Base-by-base conservation (phyloP, 2,113 vertebrate genomes). In the Semicossyphus pulcher region DNA sequence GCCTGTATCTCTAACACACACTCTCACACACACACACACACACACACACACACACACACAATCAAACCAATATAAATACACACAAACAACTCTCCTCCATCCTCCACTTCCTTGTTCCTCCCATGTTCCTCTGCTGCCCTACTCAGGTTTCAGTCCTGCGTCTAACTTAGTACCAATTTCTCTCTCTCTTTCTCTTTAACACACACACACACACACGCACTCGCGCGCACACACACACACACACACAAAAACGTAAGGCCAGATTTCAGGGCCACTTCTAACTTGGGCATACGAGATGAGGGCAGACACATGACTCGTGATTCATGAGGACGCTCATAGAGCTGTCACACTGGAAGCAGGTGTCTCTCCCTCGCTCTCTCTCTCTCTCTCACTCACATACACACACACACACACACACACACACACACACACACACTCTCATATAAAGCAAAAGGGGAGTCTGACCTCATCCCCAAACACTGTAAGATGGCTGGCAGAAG, bases 321-420 rank as follows among this genome's bases (percentile, higher is more conserved):
- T 97, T 98, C 96, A 98, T 95, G 96, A 95, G 94, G 94, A 94
- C 94, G 93, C 94, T 95, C 96, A 95, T 94, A 93, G 96, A 96
- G 96, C 96, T 97, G 97, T 98, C 97, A 97, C 94, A 95, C 96
- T 94, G 87, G 92, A 92, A 95, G 97, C 97, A 99, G 97, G 96
- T 97, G 97, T 95, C 72, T 73, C 62, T 70, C 54, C 39, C 70
- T 72, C 53, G 51, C 64, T 21, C 26, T 42, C 66, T 28, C 57
- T 18, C 62, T 16, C 28, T 49, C 31, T 25, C 36, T 34, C 58
- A 32, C 58, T n/a, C n/a, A n/a, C n/a, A n/a, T n/a, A n/a, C n/a
- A n/a, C n/a, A n/a, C n/a, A n/a, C n/a, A 25, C 52, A 23, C 53
- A 57, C 52, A 41, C 42, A 41, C 61, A 58, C 41, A 48, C 60